A percentile compares a stretch with the other conserved stretches of the same genome.
phyloP scores from a whole-genome alignment of 2,888 invertebrate species.

The Rhagophthalmus giganteus region DNA sequence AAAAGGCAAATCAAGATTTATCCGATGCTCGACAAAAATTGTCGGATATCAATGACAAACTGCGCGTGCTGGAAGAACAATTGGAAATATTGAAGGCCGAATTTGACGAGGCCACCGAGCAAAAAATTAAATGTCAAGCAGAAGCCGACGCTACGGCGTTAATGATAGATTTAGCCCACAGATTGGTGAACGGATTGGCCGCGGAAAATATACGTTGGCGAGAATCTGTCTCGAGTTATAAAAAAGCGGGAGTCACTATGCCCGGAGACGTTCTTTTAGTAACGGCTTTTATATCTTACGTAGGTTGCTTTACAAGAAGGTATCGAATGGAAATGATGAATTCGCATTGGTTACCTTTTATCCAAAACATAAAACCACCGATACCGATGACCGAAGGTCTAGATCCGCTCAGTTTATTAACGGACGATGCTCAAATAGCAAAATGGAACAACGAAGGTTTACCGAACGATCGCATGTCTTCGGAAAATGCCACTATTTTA shows the following conservation, averaged over 20 bases:
- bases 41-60: slow-evolving; percentile 71
- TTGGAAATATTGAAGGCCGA: slow-evolving; percentile 75
- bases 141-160: slow-evolving; percentile 89
- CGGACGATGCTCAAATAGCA: slow-evolving; percentile 91
- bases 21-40: slow-evolving; percentile 81
- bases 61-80: slow-evolving; percentile 77
- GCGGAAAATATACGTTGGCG: slow-evolving; percentile 89
- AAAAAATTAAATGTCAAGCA: slow-evolving; percentile 87
- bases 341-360: slow-evolving; percentile 78
- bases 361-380: slow-evolving; percentile 69
- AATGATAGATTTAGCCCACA: slow-evolving; percentile 88
- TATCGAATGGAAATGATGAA: slow-evolving; percentile 80
- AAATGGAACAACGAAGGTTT: slow-evolving; percentile 94
- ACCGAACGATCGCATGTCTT: slow-evolving; percentile 90
- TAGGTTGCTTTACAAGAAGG: slow-evolving; percentile 87
- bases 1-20: slow-evolving; percentile 82
- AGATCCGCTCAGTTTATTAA: slow-evolving; percentile 83
- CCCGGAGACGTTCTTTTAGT: slow-evolving; percentile 89
- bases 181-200: slow-evolving; percentile 88
- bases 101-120: slow-evolving; percentile 83
- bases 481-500: slow-evolving; percentile 92
- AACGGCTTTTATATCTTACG: slow-evolving; percentile 92
- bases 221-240: slow-evolving; percentile 63
- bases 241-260: slow-evolving; percentile 72
- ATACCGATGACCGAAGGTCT: slow-evolving; percentile 79